phyloP scores from a whole-genome alignment of 2,888 invertebrate species.

The Saturnia japonica region DNA sequence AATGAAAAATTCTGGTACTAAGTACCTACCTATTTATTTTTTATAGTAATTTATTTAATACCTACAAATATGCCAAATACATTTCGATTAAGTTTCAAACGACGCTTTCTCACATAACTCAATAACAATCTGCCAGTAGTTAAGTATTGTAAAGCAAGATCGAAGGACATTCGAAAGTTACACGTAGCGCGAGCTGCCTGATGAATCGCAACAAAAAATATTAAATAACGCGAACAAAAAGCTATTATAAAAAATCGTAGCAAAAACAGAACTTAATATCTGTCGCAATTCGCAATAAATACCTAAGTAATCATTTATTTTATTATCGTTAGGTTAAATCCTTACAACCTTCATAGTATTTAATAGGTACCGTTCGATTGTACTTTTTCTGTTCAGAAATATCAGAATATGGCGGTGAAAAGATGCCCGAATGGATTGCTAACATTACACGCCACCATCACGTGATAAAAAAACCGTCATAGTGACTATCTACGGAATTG shows the following conservation, averaged over 20 bases:
- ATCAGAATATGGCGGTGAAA: not conserved
- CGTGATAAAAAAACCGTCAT: not conserved
- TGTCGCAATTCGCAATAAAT: not conserved
- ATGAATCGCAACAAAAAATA: constrained; percentile 36
- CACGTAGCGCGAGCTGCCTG: constrained; percentile 15
- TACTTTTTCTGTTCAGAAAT: not conserved
- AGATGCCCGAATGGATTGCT: not conserved
- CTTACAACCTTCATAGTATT: constrained; percentile 1
- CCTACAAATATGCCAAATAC: not conserved
- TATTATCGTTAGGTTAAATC: not conserved
- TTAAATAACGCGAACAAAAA: constrained; percentile 30
- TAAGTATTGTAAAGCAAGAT: constrained; percentile 4
- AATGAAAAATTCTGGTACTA: no score
- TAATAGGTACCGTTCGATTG: not conserved
- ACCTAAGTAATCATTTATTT: not conserved
- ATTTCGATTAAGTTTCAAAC: not conserved
- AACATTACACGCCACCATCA: no score
- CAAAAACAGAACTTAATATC: constrained; percentile 15
- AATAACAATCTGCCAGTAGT: not conserved
- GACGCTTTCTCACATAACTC: not conserved
- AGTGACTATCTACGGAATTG: not conserved
- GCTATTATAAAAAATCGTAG: constrained; percentile 3
- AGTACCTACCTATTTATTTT: not conserved
- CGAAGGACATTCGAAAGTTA: constrained; percentile 56
- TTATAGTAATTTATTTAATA: not conserved